Conservation (phyloP, 2,113 vertebrate species). For the Turnix velox region DNA sequence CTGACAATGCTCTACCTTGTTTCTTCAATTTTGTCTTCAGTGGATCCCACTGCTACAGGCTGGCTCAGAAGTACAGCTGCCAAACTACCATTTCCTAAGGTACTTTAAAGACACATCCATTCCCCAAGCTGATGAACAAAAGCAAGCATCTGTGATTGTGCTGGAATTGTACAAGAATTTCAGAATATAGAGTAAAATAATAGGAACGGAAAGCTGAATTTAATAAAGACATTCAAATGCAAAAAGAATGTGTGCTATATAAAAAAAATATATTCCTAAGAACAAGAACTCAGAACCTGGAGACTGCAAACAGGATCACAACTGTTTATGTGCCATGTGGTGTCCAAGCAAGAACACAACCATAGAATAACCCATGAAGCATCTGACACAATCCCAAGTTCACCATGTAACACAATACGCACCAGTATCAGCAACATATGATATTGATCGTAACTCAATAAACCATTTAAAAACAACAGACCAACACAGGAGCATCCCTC, state of each 20-base stretch:
- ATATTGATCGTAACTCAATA: rapidly evolving
- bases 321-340: neutral
- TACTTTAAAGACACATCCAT: neutral
- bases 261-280: neutral
- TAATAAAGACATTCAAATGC: neutral
- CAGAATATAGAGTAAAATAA: neutral
- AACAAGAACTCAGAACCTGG: neutral
- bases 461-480: neutral
- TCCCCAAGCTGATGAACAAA: neutral
- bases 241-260: neutral
- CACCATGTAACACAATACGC: neutral
- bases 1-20: neutral
- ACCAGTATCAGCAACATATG: rapidly evolving
- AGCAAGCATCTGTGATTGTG: neutral
- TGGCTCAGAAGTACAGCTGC: neutral
- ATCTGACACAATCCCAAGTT: neutral
- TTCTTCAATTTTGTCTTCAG: neutral
- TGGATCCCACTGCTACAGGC: neutral
- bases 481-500: neutral
- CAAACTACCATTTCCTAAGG: neutral
- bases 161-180: neutral
- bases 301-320: rapidly evolving
- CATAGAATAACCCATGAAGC: neutral
- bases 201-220: neutral
- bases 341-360: neutral